Conservation (phyloP, 2,797 vertebrate genomes). For the Coilia nasus region DNA sequence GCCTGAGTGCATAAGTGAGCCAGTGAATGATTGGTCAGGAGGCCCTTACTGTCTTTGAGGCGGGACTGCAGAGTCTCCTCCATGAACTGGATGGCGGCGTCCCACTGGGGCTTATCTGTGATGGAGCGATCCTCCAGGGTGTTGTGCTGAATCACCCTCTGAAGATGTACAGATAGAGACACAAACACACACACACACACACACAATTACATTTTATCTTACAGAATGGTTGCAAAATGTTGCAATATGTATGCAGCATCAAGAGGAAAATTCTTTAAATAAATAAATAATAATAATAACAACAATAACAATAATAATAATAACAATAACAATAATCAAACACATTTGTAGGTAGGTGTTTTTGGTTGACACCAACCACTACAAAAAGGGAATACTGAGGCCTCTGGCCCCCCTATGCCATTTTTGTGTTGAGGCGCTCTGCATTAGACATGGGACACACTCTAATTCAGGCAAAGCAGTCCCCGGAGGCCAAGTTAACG, state of each 20-base stretch:
- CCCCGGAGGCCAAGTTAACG: not conserved
- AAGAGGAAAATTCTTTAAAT: not conserved
- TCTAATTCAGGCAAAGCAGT: not conserved
- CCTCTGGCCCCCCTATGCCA: not conserved
- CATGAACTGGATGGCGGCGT: conserved; percentile 97
- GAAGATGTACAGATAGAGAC: conserved; percentile 9
- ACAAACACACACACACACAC: conserved; percentile 28
- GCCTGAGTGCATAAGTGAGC: not conserved
- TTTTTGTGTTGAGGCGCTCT: not conserved
- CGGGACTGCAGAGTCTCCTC: conserved; percentile 94
- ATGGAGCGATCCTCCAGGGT: conserved; percentile 96
- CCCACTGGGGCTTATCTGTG: conserved; percentile 98
- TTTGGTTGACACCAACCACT: not conserved
- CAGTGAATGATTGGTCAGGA: not conserved
- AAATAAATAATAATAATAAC: too few relatives aligned
- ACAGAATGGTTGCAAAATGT: not conserved
- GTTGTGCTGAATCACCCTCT: conserved; percentile 99
- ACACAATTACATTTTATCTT: not conserved
- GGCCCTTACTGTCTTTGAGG: conserved; percentile 90
- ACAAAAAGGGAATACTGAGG: not conserved
- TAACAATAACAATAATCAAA: too few relatives aligned
- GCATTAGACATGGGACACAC: not conserved
- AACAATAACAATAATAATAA: too few relatives aligned
- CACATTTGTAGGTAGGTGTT: not conserved
- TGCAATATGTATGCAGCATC: not conserved